phyloP scores from a whole-genome alignment of 2,888 invertebrate genomes.

The Eristalis intricaria region DNA sequence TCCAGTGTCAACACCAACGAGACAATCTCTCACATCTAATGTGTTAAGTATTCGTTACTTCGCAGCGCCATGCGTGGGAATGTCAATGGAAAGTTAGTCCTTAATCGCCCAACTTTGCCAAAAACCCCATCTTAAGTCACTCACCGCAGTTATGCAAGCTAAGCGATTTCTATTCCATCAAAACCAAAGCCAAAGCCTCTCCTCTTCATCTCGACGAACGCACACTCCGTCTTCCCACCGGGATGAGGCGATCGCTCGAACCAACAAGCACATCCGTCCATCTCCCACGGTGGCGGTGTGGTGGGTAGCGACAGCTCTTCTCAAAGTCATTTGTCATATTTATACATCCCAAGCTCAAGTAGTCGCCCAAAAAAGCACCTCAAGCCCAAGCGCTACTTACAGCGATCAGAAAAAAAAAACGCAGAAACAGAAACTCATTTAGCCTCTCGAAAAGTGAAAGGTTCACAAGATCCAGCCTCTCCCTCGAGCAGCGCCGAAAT shows the following conservation, averaged over 20 bases:
- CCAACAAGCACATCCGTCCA: not conserved
- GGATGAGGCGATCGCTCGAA: not conserved
- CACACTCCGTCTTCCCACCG: not conserved
- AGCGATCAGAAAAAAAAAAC: not conserved
- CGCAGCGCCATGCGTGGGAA: not conserved
- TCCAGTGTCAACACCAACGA: not conserved
- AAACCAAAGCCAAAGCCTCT: not conserved
- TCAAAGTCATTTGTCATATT: slow-evolving; percentile 38
- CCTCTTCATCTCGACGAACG: slow-evolving; percentile 2
- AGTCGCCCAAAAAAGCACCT: slow-evolving; percentile 44
- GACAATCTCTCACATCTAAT: not conserved
- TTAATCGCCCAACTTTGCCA: not conserved
- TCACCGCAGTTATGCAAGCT: slow-evolving; percentile 4
- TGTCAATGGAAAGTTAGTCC: slow-evolving; percentile 1
- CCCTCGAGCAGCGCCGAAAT: slow-evolving; percentile 48
- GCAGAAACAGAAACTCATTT: slow-evolving; percentile 2
- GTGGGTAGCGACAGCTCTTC: slow-evolving; percentile 45
- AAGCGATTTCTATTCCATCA: slow-evolving; percentile 34
- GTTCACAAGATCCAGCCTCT: slow-evolving; percentile 21
- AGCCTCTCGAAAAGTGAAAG: slow-evolving; percentile 61
- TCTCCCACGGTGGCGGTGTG: too few species aligned
- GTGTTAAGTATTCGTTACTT: not conserved
- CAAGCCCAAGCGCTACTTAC: slow-evolving; percentile 38
- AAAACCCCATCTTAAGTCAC: not conserved
- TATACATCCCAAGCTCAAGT: slow-evolving; percentile 33